Base-by-base conservation (phyloP, 2,888 invertebrate species). In the Gastracanthus pulcherrimus region DNA sequence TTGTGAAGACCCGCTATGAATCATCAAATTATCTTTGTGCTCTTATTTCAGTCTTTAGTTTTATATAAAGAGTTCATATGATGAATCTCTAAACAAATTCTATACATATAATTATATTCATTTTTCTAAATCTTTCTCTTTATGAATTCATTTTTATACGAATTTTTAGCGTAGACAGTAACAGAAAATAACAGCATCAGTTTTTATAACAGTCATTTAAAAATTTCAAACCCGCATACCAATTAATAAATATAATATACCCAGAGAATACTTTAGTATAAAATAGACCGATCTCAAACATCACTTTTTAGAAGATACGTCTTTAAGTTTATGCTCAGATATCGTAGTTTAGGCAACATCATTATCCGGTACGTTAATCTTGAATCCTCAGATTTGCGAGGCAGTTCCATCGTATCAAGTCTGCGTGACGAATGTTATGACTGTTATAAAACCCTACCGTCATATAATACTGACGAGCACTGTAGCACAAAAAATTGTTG, bases 331-430 rank as follows among this genome's bases (percentile, higher is more conserved):
- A 60, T 45, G 36, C 45, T 70, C 19, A n/a, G 60, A 34, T 13
- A 51, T 66, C 51, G 75, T 71, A 76, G 69, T 66, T 80, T 55
- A 58, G 78, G 79, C 77, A 67, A 62, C 66, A 75, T 84, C 84
- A 86, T 87, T 87, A 86, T 85, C 78, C 86, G 86, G 84, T 86
- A 85, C 85, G 85, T 87, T 87, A 85, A 87, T 86, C 86, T 86
- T 76, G 83, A 78, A 81, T 72, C 74, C 51, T 76, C 76, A 71
- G 76, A 81, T 84, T 83, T 79, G 62, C 29, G 75, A 79, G 75
- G 76, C 45, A 80, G 66, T 80, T 80, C 64, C 67, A 26, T 75
- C 70, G 51, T 55, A 45, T 41, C 72, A 51, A 23, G 48, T 34
- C 13, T 38, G 41, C 60, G 74, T 41, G 78, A 72, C 79, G 76